phyloP scores from a whole-genome alignment of 2,797 vertebrate genomes.

The Coreius guichenoti region DNA sequence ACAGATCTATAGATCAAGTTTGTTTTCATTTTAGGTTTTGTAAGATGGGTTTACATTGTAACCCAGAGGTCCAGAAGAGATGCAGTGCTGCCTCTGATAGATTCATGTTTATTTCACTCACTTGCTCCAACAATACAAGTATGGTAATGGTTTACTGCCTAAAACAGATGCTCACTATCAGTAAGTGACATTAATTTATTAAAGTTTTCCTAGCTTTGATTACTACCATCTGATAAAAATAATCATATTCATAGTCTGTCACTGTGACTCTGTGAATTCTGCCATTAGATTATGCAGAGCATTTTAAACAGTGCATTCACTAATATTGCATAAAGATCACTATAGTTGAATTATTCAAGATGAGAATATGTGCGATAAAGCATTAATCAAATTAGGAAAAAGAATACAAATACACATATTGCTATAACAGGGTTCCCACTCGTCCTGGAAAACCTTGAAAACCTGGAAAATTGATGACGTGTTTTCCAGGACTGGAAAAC shows the following conservation, averaged over 20 bases:
- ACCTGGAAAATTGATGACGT: too few species aligned
- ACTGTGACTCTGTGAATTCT: conserved; percentile 12
- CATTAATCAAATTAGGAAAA: neutral
- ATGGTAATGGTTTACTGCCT: conserved; percentile 48
- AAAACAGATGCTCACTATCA: conserved; percentile 34
- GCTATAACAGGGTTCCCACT: neutral
- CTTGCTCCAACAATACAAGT: conserved; percentile 57
- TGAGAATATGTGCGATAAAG: conserved; percentile 5
- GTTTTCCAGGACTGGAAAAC: too few species aligned
- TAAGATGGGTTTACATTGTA: conserved; percentile 32
- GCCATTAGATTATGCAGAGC: conserved; percentile 19
- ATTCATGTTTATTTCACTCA: conserved; percentile 57
- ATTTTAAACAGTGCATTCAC: neutral
- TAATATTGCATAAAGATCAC: conserved; percentile 1
- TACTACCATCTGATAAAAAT: conserved; percentile 42
- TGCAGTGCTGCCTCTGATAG: conserved; percentile 39
- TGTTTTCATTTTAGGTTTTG: conserved; percentile 45
- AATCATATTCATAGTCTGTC: conserved; percentile 42
- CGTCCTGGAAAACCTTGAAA: too few species aligned
- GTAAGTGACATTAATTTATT: conserved; percentile 33
- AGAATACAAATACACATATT: neutral
- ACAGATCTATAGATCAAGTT: conserved; percentile 32
- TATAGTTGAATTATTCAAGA: neutral
- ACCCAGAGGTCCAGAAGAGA: conserved; percentile 39
- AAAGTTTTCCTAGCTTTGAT: conserved; percentile 31